Evolutionary conservation across 2,888 invertebrate species (phyloP).

Genomic region (Sturmia bella): DNA sequence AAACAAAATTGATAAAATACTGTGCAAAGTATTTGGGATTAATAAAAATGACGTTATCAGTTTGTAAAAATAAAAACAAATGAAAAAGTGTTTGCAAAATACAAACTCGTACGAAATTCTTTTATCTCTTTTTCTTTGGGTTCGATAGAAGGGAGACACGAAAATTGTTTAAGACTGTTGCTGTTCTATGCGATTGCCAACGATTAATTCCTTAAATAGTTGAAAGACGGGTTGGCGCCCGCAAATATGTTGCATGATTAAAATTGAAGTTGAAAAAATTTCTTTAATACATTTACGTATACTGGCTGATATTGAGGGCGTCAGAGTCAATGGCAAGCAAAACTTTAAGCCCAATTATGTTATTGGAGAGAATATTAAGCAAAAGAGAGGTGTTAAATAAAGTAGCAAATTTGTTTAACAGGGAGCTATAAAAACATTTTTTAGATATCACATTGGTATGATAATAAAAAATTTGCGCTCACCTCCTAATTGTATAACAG

Average conservation of each 20-base stretch:
- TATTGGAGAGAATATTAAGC: no score
- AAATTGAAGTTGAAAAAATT: slow-evolving; percentile 9
- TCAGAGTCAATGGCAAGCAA: no score
- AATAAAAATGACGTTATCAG: slow-evolving; percentile 67
- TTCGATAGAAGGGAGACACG: not conserved
- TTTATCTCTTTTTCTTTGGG: slow-evolving; percentile 20
- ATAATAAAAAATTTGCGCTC: no score
- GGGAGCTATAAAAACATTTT: no score
- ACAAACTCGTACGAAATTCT: slow-evolving; percentile 45
- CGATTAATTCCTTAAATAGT: slow-evolving; percentile 64
- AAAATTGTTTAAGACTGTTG: slow-evolving; percentile 44
- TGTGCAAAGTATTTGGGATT: slow-evolving; percentile 40
- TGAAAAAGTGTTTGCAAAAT: not conserved
- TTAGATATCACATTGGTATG: no score
- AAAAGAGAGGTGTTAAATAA: no score
- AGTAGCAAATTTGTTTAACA: no score
- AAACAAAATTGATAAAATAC: slow-evolving; percentile 37
- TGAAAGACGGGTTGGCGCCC: slow-evolving; percentile 65
- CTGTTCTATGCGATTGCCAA: slow-evolving; percentile 21
- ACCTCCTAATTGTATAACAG: no score
- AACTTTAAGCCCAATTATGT: no score
- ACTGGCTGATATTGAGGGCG: no score
- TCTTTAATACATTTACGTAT: no score
- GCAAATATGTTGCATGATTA: slow-evolving; percentile 43
- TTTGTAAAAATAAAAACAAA: slow-evolving; percentile 51